Evolutionary conservation across 2,888 invertebrate species (phyloP), one percentile per base, ranked within the genome.

Genomic region (Aspidiotus destructor): DNA sequence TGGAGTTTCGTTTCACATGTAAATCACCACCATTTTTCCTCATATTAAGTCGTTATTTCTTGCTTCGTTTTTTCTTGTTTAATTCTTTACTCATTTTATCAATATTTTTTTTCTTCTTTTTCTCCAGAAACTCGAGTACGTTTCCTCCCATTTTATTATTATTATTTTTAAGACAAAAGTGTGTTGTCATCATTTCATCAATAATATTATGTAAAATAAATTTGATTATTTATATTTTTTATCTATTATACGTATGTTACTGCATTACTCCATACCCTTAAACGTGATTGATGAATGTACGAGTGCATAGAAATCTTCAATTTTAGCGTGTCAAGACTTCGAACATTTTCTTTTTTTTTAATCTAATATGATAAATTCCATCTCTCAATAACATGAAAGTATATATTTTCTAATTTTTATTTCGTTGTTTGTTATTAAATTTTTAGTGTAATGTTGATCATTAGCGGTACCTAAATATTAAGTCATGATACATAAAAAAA

Each of bases 391-490:
- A 15, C 10, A 10, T 2, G 16, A 55, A 15, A 15, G 13, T 15
- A 17, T 58, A 58, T 11, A 40, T 58, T 58, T 28, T 58, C 40
- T 28, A 8, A 10, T 28, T 13, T 13, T 28, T 28, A 40, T 58
- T 28, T 48, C n/a, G 48, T 48, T 48, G 48, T 48, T 48, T 48
- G 48, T 48, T 48, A 48, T 48, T 48, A 48, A 13, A 48, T 48
- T 48, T 48, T 13, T 28, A 28, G 28, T 28, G 28, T 28, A n/a
- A 48, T 48, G 48, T 48, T 48, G n/a, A 48, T 48, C 28, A 48
- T 48, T 48, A 48, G 48, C 48, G 48, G 10, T 48, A 13, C 10
- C 10, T 48, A 13, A 13, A 13, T 48, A 48, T 48, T 48, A 48
- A 48, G 48, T 48, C 48, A 48, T 48, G 48, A 58, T 54, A 54